Conservation (phyloP, 2,113 vertebrate species). For the Oryzias javanicus region DNA sequence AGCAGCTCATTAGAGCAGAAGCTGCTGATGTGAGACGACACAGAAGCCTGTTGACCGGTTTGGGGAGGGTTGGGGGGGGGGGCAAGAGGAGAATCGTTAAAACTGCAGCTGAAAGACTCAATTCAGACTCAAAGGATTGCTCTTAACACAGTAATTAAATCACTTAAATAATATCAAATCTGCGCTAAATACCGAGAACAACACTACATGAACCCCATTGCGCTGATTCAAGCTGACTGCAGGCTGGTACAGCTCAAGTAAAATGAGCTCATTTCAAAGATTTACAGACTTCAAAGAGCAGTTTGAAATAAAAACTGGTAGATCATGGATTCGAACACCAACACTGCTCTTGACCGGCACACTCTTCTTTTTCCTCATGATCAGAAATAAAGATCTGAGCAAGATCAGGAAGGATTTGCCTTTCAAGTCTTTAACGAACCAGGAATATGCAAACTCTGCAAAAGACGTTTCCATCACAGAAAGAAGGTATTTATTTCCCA, state of each 20-base stretch:
- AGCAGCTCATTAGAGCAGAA: conserved; percentile 63
- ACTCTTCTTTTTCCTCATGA: too few species aligned
- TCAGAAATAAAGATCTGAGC: too few species aligned
- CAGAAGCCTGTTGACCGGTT: conserved; percentile 39
- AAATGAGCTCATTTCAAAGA: not conserved
- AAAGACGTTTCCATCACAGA: too few species aligned
- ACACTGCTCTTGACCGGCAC: too few species aligned
- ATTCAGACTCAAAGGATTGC: not conserved
- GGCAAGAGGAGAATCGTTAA: conserved; percentile 39
- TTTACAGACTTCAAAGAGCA: too few species aligned
- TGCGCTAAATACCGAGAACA: conserved; percentile 29
- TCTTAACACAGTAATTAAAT: too few species aligned
- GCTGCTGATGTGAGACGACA: conserved; percentile 57
- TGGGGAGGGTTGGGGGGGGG: conserved; percentile 27
- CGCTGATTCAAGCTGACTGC: conserved; percentile 9
- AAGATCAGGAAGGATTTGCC: too few species aligned
- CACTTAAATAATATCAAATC: not conserved
- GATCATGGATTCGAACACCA: too few species aligned
- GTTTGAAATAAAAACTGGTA: too few species aligned
- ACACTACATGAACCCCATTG: not conserved
- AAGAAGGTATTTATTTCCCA: too few species aligned
- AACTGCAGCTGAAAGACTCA: conserved; percentile 35
- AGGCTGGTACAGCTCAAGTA: conserved; percentile 6
- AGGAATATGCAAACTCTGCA: too few species aligned
- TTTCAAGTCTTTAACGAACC: too few species aligned